Evolutionary conservation across 2,797 vertebrate species (phyloP).

Genomic region (Nyctalus aviator): DNA sequence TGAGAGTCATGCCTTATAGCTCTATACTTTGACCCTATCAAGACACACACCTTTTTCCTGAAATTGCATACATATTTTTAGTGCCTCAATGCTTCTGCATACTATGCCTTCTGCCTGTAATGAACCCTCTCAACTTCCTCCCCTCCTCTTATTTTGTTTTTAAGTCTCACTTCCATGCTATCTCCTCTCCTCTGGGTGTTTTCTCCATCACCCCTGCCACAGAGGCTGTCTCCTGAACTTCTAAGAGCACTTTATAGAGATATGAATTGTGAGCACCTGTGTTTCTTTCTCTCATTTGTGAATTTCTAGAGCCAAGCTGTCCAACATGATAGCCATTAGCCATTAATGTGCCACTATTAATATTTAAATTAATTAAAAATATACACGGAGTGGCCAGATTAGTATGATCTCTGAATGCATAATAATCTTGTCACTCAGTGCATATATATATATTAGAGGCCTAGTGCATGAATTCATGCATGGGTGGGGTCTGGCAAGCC

Average conservation of each 20-base stretch:
- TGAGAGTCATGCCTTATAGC: not conserved
- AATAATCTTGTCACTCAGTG: too few species aligned
- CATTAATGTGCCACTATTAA: not conserved
- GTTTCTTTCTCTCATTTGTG: not conserved
- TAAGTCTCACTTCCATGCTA: not conserved
- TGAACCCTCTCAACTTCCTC: not conserved
- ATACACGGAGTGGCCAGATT: not conserved
- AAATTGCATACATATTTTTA: not conserved
- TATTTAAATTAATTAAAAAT: conserved; percentile 51
- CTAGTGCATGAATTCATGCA: too few species aligned
- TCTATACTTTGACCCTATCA: not conserved
- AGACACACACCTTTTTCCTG: conserved; percentile 18
- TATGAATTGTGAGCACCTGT: not conserved
- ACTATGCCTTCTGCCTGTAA: not conserved
- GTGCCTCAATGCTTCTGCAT: not conserved
- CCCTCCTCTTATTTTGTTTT: not conserved
- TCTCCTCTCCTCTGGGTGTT: not conserved
- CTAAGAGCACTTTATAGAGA: not conserved
- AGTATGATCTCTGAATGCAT: too few species aligned
- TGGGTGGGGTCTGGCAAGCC: too few species aligned
- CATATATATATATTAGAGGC: too few species aligned
- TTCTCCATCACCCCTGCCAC: not conserved
- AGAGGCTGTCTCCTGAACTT: not conserved
- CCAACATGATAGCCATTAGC: not conserved
- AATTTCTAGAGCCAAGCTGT: conserved; percentile 1